Conservation (phyloP, 23 tunicate genomes). For the Phallusia fumigata region DNA sequence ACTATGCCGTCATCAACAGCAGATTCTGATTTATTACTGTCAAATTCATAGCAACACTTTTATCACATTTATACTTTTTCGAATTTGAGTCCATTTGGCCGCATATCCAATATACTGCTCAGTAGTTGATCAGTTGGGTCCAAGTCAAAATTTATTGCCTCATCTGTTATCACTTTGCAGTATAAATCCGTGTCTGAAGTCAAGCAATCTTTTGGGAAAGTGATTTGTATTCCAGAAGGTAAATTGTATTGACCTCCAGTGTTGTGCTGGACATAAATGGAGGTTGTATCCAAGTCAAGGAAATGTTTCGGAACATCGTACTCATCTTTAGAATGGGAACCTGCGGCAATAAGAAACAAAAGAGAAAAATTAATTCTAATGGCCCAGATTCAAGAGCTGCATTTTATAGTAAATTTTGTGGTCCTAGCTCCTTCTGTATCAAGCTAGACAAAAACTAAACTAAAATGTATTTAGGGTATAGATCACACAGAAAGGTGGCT, state of each 20-base stretch:
- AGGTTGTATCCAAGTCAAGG: not conserved
- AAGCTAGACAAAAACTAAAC: no score
- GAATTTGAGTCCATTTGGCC: not conserved
- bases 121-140: not conserved
- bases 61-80: not conserved
- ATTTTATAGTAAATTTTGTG: no score
- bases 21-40: no score
- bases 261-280: not conserved
- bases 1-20: no score
- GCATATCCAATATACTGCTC: not conserved
- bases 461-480: no score
- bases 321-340: not conserved
- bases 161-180: not conserved
- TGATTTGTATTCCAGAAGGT: not conserved
- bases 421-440: no score
- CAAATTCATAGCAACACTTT: no score
- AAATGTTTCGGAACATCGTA: not conserved
- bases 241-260: not conserved
- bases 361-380: no score
- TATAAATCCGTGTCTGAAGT: not conserved
- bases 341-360: no score
- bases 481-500: no score
- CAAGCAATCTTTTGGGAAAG: not conserved
- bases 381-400: no score
- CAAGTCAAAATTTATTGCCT: not conserved